These are phyloP conservation scores for Noctuana brunneofusca DNA, from an alignment of 2,888 invertebrate species.

Conservation along the genomic window DNA sequence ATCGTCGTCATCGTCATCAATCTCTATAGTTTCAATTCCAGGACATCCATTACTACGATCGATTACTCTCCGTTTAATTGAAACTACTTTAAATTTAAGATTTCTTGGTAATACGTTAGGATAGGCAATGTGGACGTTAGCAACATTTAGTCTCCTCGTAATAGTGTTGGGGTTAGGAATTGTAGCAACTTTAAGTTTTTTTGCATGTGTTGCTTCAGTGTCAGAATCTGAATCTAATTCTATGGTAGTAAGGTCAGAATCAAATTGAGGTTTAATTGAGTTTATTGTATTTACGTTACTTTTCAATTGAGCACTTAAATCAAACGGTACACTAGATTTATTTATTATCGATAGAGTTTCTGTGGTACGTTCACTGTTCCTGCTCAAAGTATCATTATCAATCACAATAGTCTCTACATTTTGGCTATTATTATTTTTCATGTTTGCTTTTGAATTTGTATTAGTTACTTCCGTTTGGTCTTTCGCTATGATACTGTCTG, in stretches of 20 bases:
- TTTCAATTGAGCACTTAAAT: neutral
- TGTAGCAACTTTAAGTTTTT: neutral
- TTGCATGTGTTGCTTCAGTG: neutral
- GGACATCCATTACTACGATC: constrained; percentile 5
- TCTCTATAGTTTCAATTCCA: constrained; percentile 8
- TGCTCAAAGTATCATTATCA: neutral
- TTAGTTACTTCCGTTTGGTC: neutral
- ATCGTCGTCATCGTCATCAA: neutral
- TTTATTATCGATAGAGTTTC: neutral
- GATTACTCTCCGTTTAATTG: constrained; percentile 1
- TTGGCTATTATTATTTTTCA: neutral
- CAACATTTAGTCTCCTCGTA: neutral
- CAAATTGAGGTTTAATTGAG: neutral
- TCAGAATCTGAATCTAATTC: constrained; percentile 13
- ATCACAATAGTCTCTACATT: neutral
- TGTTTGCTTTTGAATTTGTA: neutral
- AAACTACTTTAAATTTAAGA: neutral
- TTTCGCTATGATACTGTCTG: too few species aligned
- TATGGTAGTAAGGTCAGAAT: constrained; percentile 3
- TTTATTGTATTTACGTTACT: neutral
- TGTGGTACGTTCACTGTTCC: neutral
- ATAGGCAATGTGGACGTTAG: neutral
- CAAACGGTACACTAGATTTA: neutral
- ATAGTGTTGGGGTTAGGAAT: neutral
- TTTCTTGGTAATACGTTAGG: neutral